A percentile compares a stretch with the other conserved stretches of the same genome.
These are phyloP conservation scores for Drosophila paulistorum DNA, from an alignment of 1,140 invertebrate genomes.

Conservation along the genomic window DNA sequence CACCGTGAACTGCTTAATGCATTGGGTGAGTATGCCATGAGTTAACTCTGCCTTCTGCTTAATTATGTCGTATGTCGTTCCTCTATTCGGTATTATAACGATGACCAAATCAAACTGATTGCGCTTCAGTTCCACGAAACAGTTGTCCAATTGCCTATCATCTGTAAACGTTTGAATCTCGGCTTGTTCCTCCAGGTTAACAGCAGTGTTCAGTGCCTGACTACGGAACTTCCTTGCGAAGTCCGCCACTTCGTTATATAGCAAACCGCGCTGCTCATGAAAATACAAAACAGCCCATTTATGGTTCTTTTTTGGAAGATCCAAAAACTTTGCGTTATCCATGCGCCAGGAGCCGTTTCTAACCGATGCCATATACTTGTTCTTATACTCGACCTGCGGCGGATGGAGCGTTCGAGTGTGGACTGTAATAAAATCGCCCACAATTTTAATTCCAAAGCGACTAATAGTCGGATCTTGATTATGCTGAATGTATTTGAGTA, in stretches of 20 bases:
- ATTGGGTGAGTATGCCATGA: slow-evolving; percentile 92
- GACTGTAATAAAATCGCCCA: slow-evolving; percentile 84
- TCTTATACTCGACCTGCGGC: slow-evolving; percentile 84
- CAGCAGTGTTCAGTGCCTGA: slow-evolving; percentile 21
- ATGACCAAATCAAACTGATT: slow-evolving; percentile 67
- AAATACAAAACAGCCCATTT: slow-evolving; percentile 68
- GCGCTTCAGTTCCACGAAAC: slow-evolving; percentile 51
- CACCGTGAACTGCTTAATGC: slow-evolving; percentile 87
- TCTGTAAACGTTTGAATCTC: slow-evolving; percentile 41
- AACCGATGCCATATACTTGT: slow-evolving; percentile 20
- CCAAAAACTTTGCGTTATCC: slow-evolving; percentile 40
- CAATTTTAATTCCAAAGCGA: slow-evolving; percentile 86
- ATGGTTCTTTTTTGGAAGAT: slow-evolving; percentile 38
- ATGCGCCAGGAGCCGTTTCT: slow-evolving; percentile 66
- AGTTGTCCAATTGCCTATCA: slow-evolving; percentile 36
- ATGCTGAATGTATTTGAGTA: slow-evolving; percentile 83
- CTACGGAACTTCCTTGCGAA: slow-evolving; percentile 22
- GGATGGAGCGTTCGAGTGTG: slow-evolving; percentile 85
- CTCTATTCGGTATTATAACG: slow-evolving; percentile 85
- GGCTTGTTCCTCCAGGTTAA: slow-evolving; percentile 33
- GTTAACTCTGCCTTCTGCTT: slow-evolving; percentile 90
- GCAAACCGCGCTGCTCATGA: slow-evolving; percentile 5
- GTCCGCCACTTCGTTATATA: slow-evolving; percentile 19
- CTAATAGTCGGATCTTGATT: slow-evolving; percentile 83
- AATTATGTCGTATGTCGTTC: slow-evolving; percentile 84